Evolutionary conservation across 2,113 vertebrate genomes (phyloP).

Genomic region (Todiramphus chloris): DNA sequence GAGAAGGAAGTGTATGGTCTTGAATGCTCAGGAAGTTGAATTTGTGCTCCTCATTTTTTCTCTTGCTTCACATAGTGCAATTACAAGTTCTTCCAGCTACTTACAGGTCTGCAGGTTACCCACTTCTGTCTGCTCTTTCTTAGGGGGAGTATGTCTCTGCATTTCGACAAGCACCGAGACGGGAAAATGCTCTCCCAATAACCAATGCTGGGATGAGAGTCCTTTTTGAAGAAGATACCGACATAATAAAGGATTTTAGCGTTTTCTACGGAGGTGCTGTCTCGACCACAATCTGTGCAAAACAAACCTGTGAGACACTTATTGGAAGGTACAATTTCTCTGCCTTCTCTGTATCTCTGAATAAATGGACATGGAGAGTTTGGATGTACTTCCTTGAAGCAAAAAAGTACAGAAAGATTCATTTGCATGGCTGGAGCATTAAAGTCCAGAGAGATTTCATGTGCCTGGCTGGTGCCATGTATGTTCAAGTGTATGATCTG

Average conservation of each 20-base stretch:
- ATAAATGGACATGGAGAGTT: not conserved
- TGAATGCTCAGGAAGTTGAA: not conserved
- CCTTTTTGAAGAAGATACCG: conserved; percentile 75
- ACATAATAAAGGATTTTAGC: conserved; percentile 79
- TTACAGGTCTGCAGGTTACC: not conserved
- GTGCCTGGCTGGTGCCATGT: not conserved
- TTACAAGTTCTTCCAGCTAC: not conserved
- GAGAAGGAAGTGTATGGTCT: not conserved
- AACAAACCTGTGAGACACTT: conserved; percentile 73
- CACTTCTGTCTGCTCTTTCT: not conserved
- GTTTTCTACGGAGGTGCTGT: conserved; percentile 85
- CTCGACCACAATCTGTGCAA: conserved; percentile 65
- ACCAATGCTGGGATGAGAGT: conserved; percentile 85
- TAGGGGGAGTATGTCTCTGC: conserved; percentile 86
- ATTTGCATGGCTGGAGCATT: not conserved
- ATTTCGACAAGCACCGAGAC: conserved; percentile 87
- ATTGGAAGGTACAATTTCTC: conserved; percentile 67
- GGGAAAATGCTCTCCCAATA: conserved; percentile 81
- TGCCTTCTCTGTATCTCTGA: not conserved
- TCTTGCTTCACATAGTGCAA: not conserved
- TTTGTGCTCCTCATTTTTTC: not conserved
- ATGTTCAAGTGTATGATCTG: not conserved
- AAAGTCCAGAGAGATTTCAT: not conserved
- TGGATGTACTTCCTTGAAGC: not conserved
- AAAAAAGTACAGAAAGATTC: not conserved